Percentiles rank a stretch among this genome's conserved stretches.
Conservation (phyloP, 2,888 invertebrate genomes). For the Himalopsyche anomala region DNA sequence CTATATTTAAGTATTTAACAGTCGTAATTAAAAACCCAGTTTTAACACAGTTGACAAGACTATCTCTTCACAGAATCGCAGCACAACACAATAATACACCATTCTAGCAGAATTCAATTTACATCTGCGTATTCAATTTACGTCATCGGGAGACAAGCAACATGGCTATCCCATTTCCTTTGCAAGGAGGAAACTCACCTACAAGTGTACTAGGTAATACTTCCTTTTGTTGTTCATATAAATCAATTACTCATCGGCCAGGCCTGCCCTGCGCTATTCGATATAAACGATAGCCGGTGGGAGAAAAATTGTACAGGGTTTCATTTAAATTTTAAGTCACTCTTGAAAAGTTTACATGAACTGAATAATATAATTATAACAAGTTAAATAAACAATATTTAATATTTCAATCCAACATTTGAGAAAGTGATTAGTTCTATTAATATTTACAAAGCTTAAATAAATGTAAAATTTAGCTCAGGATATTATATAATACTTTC, state of each 20-base stretch:
- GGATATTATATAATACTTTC: no score
- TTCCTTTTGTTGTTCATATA: slow-evolving; percentile 48
- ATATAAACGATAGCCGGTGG: not conserved
- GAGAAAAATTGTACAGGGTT: not conserved
- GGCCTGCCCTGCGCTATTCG: not conserved
- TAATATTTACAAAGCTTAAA: no score
- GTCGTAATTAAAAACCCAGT: no score
- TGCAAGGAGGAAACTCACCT: slow-evolving; percentile 4
- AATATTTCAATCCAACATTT: no score
- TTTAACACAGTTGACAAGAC: not conserved
- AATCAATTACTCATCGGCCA: slow-evolving; percentile 45
- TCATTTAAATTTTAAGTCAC: no score
- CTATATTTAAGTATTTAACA: no score
- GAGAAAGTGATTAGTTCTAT: no score
- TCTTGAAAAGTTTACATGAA: no score
- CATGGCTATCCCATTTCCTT: slow-evolving; percentile 45
- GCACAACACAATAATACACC: not conserved
- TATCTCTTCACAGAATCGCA: slow-evolving; percentile 10
- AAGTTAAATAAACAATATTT: no score
- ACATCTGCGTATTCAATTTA: slow-evolving; percentile 19
- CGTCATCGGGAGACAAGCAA: slow-evolving; percentile 41
- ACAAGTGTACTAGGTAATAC: not conserved
- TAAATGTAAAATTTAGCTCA: no score
- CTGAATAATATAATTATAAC: no score
- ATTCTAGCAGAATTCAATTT: slow-evolving; percentile 24